A percentile compares a stretch with the other conserved stretches of the same genome.
These are phyloP conservation scores for Pituophis catenifer DNA, from an alignment of 2,113 vertebrate genomes.

Conservation along the genomic window DNA sequence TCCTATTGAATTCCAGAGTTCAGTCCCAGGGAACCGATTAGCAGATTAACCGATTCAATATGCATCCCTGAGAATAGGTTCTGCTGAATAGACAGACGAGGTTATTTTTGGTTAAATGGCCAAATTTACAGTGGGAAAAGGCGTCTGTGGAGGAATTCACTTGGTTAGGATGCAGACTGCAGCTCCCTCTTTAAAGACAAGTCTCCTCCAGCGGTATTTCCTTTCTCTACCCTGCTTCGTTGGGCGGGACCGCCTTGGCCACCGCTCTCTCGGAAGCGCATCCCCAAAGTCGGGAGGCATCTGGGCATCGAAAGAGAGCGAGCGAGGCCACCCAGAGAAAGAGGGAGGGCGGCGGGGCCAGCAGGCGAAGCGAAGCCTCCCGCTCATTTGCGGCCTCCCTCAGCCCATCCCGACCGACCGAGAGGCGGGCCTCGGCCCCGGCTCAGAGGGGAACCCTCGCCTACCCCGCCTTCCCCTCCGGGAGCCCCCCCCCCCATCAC, in stretches of 20 bases:
- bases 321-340: background rate
- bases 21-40: too few relatives aligned
- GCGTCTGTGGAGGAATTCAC: background rate
- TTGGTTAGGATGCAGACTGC: background rate
- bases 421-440: background rate
- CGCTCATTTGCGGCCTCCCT: background rate
- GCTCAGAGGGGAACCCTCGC: too few relatives aligned
- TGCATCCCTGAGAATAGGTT: background rate
- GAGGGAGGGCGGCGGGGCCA: background rate
- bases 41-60: background rate
- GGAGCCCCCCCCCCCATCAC: fast-evolving
- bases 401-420: background rate
- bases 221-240: too few relatives aligned
- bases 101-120: background rate
- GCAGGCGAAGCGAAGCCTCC: background rate
- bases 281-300: background rate
- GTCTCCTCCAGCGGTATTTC: background rate
- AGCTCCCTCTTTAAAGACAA: background rate
- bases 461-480: too few relatives aligned
- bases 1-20: background rate
- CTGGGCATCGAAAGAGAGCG: background rate
- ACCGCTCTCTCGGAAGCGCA: background rate
- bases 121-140: background rate
- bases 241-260: background rate
- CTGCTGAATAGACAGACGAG: background rate